phyloP scores from a whole-genome alignment of 2,797 vertebrate species.

The Carduelis carduelis region DNA sequence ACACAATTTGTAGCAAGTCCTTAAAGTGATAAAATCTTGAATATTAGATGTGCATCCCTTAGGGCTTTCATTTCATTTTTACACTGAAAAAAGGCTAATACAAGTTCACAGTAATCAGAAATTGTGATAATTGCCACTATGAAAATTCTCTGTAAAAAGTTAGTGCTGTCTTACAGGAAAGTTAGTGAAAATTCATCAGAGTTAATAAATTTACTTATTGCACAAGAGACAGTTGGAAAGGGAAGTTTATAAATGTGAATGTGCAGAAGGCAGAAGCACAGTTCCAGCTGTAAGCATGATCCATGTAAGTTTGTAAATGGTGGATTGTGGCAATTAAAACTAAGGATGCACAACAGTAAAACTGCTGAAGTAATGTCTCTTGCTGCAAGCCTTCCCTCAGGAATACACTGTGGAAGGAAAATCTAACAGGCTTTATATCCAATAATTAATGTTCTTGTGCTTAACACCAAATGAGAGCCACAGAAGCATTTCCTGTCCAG shows the following conservation, averaged over 20 bases:
- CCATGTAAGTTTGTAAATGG: constrained; percentile 9
- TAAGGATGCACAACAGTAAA: constrained; percentile 1
- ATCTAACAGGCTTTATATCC: neutral
- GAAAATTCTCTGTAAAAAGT: constrained; percentile 15
- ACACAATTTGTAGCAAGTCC: constrained; percentile 54
- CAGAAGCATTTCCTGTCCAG: neutral
- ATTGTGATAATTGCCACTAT: constrained; percentile 43
- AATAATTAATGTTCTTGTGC: constrained; percentile 26
- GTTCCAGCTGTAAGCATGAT: constrained; percentile 37
- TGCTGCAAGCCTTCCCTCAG: neutral
- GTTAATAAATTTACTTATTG: constrained; percentile 28
- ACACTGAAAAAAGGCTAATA: constrained; percentile 37
- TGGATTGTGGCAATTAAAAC: constrained; percentile 51
- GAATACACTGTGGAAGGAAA: constrained; percentile 19
- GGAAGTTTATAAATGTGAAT: constrained; percentile 27
- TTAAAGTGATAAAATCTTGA: constrained; percentile 59
- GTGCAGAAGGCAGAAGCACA: neutral
- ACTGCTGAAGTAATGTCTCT: constrained; percentile 45
- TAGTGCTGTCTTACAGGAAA: constrained; percentile 1
- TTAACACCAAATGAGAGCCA: constrained; percentile 11
- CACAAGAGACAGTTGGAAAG: neutral
- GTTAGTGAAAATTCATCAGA: constrained; percentile 26
- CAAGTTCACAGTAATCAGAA: constrained; percentile 57
- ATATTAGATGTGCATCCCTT: constrained; percentile 55
- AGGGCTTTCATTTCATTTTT: constrained; percentile 62